Percentiles rank a stretch among this genome's conserved stretches.
Evolutionary conservation across 2,113 vertebrate species (phyloP).

Genomic region (Pteropus alecto): DNA sequence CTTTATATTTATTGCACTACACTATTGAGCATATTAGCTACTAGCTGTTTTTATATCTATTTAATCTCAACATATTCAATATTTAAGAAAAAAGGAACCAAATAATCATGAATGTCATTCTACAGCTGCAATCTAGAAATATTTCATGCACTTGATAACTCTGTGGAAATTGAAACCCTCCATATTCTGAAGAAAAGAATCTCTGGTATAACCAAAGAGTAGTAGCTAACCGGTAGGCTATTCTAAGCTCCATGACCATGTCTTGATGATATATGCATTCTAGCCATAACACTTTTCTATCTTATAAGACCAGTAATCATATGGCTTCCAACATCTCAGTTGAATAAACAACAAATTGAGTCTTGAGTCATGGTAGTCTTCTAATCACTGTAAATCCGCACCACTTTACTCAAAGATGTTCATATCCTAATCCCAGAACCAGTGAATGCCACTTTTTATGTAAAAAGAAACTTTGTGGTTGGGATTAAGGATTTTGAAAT

Average conservation of each 20-base stretch:
- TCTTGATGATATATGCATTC: neutral
- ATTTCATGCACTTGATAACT: neutral
- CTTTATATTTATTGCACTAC: neutral
- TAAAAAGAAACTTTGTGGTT: neutral
- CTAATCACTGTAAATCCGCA: neutral
- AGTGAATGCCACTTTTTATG: neutral
- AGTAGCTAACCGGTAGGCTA: accelerated
- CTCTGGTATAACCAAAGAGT: neutral
- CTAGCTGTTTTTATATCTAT: neutral
- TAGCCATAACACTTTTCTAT: neutral
- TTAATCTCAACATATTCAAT: neutral
- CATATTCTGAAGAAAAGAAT: neutral
- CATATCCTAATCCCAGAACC: neutral
- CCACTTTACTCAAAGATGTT: neutral
- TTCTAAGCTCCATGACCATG: neutral
- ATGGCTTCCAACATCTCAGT: neutral
- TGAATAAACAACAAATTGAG: neutral
- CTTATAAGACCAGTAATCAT: neutral
- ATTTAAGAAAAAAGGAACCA: neutral
- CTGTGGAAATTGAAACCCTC: neutral
- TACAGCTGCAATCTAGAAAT: neutral
- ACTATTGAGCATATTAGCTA: neutral
- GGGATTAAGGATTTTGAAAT: neutral
- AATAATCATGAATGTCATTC: neutral
- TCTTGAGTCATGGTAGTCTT: neutral